Conservation (phyloP, 2,113 vertebrate species). For the Hirundichthys speculiger region DNA sequence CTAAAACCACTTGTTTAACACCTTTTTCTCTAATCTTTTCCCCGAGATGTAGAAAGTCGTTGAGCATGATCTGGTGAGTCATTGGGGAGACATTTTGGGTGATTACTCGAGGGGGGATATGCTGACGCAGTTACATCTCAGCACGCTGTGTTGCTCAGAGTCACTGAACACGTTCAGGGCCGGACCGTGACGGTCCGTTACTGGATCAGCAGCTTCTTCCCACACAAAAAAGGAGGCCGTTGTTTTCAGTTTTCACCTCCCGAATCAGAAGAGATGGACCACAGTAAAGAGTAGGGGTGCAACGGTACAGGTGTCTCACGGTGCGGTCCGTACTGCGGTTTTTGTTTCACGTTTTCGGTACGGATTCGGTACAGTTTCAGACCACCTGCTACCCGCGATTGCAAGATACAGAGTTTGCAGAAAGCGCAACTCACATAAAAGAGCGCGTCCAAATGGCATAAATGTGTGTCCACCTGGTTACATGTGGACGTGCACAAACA, state of each 20-base stretch:
- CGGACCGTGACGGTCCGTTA: constrained; percentile 42
- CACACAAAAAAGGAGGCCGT: constrained; percentile 22
- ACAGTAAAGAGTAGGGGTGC: constrained; percentile 43
- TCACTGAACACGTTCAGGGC: constrained; percentile 31
- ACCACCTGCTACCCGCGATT: too few relatives aligned
- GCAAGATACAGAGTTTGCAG: too few relatives aligned
- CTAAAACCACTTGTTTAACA: neutral
- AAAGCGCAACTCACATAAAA: too few relatives aligned
- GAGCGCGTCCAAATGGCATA: too few relatives aligned
- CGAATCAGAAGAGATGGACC: constrained; percentile 37
- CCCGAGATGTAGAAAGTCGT: constrained; percentile 3
- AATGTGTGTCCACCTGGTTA: too few relatives aligned
- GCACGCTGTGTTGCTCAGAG: constrained; percentile 20
- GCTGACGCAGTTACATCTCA: constrained; percentile 50
- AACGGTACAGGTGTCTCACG: too few relatives aligned
- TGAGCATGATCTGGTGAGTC: constrained; percentile 26
- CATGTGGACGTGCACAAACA: too few relatives aligned
- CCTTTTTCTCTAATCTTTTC: constrained; percentile 31
- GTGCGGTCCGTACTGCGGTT: too few relatives aligned
- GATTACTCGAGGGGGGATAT: constrained; percentile 48
- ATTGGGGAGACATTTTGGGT: constrained; percentile 47
- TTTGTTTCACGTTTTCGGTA: too few relatives aligned
- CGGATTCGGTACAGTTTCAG: too few relatives aligned
- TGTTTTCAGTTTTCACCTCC: constrained; percentile 33
- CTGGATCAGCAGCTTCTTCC: constrained; percentile 18